Percentiles rank a stretch among this genome's conserved stretches.
These are phyloP conservation scores for Coranthus polyacanthus DNA, from an alignment of 2,797 vertebrate species.

Conservation along the genomic window DNA sequence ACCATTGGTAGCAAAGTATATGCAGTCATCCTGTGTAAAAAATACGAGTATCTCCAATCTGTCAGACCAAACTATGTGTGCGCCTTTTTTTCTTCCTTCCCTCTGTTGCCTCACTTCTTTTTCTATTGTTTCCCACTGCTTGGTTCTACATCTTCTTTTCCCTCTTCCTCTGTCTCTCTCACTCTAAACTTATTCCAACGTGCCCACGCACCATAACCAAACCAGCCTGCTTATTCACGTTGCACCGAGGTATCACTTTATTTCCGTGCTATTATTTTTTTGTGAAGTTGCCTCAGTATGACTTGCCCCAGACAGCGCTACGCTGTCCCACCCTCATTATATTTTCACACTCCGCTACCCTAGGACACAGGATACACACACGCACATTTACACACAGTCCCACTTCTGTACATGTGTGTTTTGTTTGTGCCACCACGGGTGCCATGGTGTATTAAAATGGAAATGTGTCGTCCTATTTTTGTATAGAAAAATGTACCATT, in stretches of 20 bases:
- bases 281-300: constrained; percentile 69
- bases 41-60: constrained; percentile 20
- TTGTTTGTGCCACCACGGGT: constrained; percentile 33
- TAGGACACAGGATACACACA: constrained; percentile 50
- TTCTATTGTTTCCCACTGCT: constrained; percentile 15
- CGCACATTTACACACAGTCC: constrained; percentile 28
- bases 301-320: constrained; percentile 74
- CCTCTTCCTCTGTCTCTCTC: constrained; percentile 25
- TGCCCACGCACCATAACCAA: constrained; percentile 65
- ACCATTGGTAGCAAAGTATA: constrained; percentile 18
- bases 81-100: constrained; percentile 17
- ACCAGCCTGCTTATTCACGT: constrained; percentile 71
- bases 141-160: constrained; percentile 9
- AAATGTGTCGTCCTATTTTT: constrained; percentile 34
- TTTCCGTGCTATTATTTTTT: constrained; percentile 70
- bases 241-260: constrained; percentile 71
- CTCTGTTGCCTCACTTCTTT: constrained; percentile 14
- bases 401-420: constrained; percentile 17
- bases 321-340: constrained; percentile 82
- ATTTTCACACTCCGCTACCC: constrained; percentile 82
- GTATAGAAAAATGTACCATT: constrained; percentile 15
- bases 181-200: constrained; percentile 38
- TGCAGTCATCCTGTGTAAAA: constrained; percentile 26
- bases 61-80: constrained; percentile 12
- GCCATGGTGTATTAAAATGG: constrained; percentile 35